Evolutionary conservation across 2,888 invertebrate species (phyloP).

Genomic region (Nudaria mundana): DNA sequence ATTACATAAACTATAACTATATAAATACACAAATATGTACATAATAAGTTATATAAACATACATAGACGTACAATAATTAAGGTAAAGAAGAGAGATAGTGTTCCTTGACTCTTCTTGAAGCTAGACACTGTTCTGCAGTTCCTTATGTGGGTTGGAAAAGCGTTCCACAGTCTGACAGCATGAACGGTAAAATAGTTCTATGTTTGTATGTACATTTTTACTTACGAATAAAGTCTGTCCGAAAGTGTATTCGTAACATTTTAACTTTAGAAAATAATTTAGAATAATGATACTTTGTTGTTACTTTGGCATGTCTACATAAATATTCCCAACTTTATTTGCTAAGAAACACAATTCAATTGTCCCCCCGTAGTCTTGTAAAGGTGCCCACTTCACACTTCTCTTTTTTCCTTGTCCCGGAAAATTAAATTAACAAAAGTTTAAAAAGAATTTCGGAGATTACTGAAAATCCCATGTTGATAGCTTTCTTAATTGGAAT

Average conservation of each 20-base stretch:
- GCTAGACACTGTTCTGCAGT: too few species aligned
- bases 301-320: slow-evolving; percentile 41
- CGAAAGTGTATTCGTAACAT: slow-evolving; percentile 30
- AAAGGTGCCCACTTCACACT: slow-evolving; percentile 20
- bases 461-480: slow-evolving; percentile 2
- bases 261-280: slow-evolving; percentile 37
- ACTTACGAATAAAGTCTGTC: slow-evolving; percentile 23
- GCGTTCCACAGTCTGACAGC: too few species aligned
- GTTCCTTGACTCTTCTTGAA: too few species aligned
- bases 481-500: slow-evolving; percentile 16
- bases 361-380: slow-evolving; percentile 21
- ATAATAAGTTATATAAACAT: too few species aligned
- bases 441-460: slow-evolving; percentile 15
- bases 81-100: too few species aligned
- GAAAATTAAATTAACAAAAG: slow-evolving; percentile 25
- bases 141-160: too few species aligned
- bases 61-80: too few species aligned
- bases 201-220: too few species aligned
- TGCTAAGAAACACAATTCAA: slow-evolving; percentile 34
- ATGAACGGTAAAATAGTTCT: too few species aligned
- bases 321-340: slow-evolving; percentile 35
- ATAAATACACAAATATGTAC: too few species aligned
- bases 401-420: slow-evolving; percentile 7
- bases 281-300: slow-evolving; percentile 54
- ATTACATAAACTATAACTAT: too few species aligned